Evolutionary conservation across 1,140 invertebrate genomes (phyloP).

Genomic region (Bombus breviceps): DNA sequence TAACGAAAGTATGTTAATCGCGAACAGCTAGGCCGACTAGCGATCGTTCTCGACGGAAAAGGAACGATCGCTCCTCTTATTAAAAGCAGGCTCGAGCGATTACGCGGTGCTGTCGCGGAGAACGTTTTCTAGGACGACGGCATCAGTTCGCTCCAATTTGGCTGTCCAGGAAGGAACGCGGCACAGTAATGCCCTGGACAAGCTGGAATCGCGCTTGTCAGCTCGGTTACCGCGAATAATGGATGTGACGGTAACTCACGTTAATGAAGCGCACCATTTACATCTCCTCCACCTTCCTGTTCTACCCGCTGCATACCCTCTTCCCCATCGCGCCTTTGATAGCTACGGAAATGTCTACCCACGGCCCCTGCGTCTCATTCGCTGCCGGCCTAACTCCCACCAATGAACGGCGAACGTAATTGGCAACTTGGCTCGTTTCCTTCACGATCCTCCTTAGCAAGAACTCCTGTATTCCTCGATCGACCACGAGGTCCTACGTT

Average conservation of each 20-base stretch:
- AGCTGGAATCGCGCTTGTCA: slow-evolving; percentile 68
- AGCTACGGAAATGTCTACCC: slow-evolving; percentile 10
- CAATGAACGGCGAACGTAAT: background rate
- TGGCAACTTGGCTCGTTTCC: background rate
- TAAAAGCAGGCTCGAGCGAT: slow-evolving; percentile 21
- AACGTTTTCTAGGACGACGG: slow-evolving; percentile 32
- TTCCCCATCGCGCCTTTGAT: slow-evolving; percentile 1
- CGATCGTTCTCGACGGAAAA: background rate
- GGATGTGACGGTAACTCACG: slow-evolving; percentile 69
- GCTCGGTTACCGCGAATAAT: slow-evolving; percentile 73
- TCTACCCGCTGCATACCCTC: background rate
- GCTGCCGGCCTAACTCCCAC: background rate
- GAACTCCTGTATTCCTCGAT: background rate
- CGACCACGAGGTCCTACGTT: background rate
- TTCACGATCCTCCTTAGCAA: background rate
- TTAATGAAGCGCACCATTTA: slow-evolving; percentile 75
- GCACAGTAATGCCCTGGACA: slow-evolving; percentile 63
- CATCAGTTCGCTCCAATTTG: slow-evolving; percentile 55
- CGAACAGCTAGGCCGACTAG: background rate
- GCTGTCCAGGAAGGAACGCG: slow-evolving; percentile 36
- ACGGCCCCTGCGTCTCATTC: slow-evolving; percentile 5
- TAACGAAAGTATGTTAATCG: slow-evolving; percentile 31
- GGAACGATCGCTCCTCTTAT: background rate
- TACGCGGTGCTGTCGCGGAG: background rate
- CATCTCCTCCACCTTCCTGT: slow-evolving; percentile 59